phyloP scores from a whole-genome alignment of 1,140 invertebrate species.

The Eubasilissa regina region DNA sequence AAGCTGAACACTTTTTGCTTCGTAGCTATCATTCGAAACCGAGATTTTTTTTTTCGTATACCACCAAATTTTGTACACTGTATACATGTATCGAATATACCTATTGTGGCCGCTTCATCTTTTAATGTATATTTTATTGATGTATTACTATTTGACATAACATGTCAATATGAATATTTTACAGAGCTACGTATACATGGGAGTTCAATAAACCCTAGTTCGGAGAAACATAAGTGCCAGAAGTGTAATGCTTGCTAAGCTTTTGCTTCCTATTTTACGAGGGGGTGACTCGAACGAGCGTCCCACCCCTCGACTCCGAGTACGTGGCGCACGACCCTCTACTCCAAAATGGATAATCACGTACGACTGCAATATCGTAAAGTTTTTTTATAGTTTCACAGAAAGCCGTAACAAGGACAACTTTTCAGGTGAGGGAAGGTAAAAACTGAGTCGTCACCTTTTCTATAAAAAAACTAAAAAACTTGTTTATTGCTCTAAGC shows the following conservation, averaged over 20 bases:
- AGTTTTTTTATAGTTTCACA: slow-evolving; percentile 40
- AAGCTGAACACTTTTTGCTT: no score
- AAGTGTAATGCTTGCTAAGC: slow-evolving; percentile 3
- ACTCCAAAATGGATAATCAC: slow-evolving; percentile 35
- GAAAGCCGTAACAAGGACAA: slow-evolving; percentile 42
- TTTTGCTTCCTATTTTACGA: slow-evolving; percentile 26
- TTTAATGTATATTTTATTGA: no score
- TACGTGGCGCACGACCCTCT: background rate
- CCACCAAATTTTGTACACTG: no score
- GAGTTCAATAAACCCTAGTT: background rate
- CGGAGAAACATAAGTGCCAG: background rate
- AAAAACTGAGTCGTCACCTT: background rate
- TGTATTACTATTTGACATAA: no score
- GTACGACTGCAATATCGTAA: slow-evolving; percentile 49
- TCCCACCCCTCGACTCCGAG: background rate
- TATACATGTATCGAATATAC: no score
- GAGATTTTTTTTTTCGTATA: no score
- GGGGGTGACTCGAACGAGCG: slow-evolving; percentile 10
- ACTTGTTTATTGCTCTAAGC: background rate
- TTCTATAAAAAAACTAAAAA: background rate
- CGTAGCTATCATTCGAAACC: no score
- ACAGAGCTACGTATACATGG: no score
- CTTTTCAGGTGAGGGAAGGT: background rate
- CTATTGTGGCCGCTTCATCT: no score
- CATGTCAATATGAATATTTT: no score